Evolutionary conservation across 2,888 invertebrate genomes (phyloP).

Genomic region (Caradrina clavipalpis): DNA sequence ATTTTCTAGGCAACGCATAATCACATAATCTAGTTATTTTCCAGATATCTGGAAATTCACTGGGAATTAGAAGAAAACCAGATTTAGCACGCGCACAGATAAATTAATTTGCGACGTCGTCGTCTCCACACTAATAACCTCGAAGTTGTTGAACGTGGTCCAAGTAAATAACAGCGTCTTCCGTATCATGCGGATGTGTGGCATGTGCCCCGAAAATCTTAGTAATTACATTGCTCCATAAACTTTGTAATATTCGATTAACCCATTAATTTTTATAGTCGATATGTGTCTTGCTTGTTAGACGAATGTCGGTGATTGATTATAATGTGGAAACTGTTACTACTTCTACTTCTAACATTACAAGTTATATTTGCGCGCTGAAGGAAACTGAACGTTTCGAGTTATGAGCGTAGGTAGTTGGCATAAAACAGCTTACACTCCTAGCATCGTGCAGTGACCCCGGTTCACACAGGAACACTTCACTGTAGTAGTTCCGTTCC

Average conservation of each 20-base stretch:
- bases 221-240: slow-evolving; percentile 61
- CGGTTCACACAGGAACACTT: slow-evolving; percentile 78
- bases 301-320: slow-evolving; percentile 1
- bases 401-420: slow-evolving; percentile 42
- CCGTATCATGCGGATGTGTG: slow-evolving; percentile 80
- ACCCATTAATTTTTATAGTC: slow-evolving; percentile 14
- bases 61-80: slow-evolving; percentile 67
- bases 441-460: slow-evolving; percentile 72
- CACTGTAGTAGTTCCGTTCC: slow-evolving; percentile 84
- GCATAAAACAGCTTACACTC: slow-evolving; percentile 58
- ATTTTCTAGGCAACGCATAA: slow-evolving; percentile 7
- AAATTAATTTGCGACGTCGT: slow-evolving; percentile 77
- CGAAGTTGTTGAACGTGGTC: slow-evolving; percentile 83
- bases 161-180: slow-evolving; percentile 83
- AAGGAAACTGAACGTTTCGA: slow-evolving; percentile 31
- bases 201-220: slow-evolving; percentile 77
- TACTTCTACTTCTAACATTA: slow-evolving; percentile 14
- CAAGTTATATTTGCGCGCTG: slow-evolving; percentile 28
- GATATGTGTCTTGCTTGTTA: background rate
- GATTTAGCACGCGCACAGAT: slow-evolving; percentile 67
- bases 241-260: slow-evolving; percentile 20
- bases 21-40: slow-evolving; percentile 28
- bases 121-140: slow-evolving; percentile 77
- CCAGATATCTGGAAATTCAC: slow-evolving; percentile 59
- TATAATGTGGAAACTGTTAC: background rate